These are phyloP conservation scores for Philonicus albiceps DNA, from an alignment of 2,888 invertebrate genomes.

Conservation along the genomic window DNA sequence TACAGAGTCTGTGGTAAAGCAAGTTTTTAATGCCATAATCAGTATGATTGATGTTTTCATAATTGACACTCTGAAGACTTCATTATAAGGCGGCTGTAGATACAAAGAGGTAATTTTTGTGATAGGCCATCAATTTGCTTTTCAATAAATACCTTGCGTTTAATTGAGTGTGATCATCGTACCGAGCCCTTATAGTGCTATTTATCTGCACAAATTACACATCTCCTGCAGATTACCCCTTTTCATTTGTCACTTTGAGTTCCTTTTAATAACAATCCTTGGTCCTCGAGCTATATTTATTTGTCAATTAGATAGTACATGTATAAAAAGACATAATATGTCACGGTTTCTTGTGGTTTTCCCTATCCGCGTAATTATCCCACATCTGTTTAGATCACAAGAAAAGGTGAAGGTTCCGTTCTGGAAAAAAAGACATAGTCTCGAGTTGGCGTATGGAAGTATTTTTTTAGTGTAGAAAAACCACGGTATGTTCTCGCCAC, in stretches of 20 bases:
- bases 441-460: not conserved
- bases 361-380: not conserved
- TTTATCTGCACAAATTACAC: not conserved
- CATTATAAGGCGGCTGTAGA: not conserved
- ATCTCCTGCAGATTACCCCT: not conserved
- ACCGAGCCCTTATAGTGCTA: too few species aligned
- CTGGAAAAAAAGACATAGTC: not conserved
- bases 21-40: not conserved
- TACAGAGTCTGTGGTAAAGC: not conserved
- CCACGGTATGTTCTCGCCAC: not conserved
- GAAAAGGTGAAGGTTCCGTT: not conserved
- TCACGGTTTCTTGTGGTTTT: not conserved
- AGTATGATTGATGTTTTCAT: not conserved
- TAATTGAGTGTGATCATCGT: not conserved
- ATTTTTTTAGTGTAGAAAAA: not conserved
- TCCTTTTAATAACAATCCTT: not conserved
- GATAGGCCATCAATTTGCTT: too few species aligned
- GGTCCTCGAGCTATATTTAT: not conserved
- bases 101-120: not conserved
- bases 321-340: not conserved
- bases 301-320: not conserved
- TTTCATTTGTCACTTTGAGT: not conserved
- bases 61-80: not conserved
- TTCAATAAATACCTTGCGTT: too few species aligned
- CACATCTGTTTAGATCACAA: not conserved